Base-by-base conservation (phyloP, 2,888 invertebrate species). In the Acronicta aceris region DNA sequence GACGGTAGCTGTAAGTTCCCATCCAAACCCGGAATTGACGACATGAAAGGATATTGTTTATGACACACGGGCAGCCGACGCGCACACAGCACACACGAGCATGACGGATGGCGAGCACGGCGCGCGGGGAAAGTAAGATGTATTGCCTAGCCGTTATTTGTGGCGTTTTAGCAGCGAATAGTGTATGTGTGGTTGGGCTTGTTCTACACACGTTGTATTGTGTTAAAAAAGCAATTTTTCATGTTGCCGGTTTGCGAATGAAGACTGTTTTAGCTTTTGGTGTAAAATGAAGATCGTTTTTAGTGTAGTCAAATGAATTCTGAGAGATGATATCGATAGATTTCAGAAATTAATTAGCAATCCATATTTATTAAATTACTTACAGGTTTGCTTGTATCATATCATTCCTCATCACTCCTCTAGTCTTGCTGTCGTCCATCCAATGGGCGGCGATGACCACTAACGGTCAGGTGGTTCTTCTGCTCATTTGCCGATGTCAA, bases 1-100 rank as follows among this genome's bases (percentile, higher is more conserved):
- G 43, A 66, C 67, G 68, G 68, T 67, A 57, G 69, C 67, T 61
- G 46, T 53, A 60, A 70, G 69, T 70, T 73, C 46, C 40, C 42
- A 47, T 67, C 54, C 43, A 43, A 66, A 49, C 60, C 21, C 61
- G 49, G 53, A 54, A 68, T 45, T 53, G 50, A 47, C 62, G 61
- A 60, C 27, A 30, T 50, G 46, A 42, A 30, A 21, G 16, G 12
- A 15, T 60, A 61, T 70, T 73, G 69, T 70, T 57, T 70, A 70
- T 61, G 43, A 56, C 46, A 47, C 69, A 70, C 53, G 62, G 49
- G 30, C 47, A 43, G 8, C 38, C 33, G 52, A 43, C 38, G 45
- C 33, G 0, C 5, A 16, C 33, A 38, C 51, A 72, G 21, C 33
- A 38, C 51, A 72, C 25, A 60, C 46, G 42, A 45, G 15, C 21